A percentile compares a stretch with the other conserved stretches of the same genome.
These are phyloP conservation scores for Brienomyrus brachyistius DNA, from an alignment of 2,113 vertebrate genomes.

Conservation along the genomic window DNA sequence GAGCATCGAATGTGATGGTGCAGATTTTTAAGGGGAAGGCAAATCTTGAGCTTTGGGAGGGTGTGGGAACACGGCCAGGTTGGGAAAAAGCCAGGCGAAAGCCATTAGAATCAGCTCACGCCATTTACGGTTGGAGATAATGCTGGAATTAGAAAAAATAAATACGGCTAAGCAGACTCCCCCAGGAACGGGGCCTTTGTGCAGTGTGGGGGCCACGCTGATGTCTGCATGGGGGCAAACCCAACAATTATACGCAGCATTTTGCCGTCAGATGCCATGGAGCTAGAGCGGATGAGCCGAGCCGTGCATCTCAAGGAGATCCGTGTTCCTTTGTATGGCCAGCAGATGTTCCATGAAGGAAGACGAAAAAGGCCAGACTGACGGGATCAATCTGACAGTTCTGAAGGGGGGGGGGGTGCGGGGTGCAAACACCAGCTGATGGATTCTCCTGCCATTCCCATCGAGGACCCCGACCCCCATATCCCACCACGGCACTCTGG, in stretches of 20 bases:
- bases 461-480: not conserved
- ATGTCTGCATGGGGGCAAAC: slow-evolving; percentile 14
- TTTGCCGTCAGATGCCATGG: slow-evolving; percentile 39
- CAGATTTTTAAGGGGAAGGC: not conserved
- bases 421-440: slow-evolving; percentile 1
- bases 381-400: slow-evolving; percentile 17
- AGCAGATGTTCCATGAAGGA: slow-evolving; percentile 27
- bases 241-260: slow-evolving; percentile 33
- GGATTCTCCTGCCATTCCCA: not conserved
- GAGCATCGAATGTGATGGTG: not conserved
- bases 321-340: slow-evolving; percentile 27
- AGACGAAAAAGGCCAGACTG: slow-evolving; percentile 29
- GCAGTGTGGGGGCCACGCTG: not conserved
- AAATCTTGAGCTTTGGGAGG: not conserved
- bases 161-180: slow-evolving; percentile 1
- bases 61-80: not conserved
- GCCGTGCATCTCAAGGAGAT: slow-evolving; percentile 20
- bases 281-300: slow-evolving; percentile 28
- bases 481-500: not conserved
- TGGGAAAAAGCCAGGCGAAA: slow-evolving; percentile 26
- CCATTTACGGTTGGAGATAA: slow-evolving; percentile 20
- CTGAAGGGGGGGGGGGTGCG: not conserved
- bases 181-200: not conserved
- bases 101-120: slow-evolving; percentile 20
- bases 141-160: slow-evolving; percentile 24